phyloP scores from a whole-genome alignment of 2,797 vertebrate genomes.

The Myotis myotis region DNA sequence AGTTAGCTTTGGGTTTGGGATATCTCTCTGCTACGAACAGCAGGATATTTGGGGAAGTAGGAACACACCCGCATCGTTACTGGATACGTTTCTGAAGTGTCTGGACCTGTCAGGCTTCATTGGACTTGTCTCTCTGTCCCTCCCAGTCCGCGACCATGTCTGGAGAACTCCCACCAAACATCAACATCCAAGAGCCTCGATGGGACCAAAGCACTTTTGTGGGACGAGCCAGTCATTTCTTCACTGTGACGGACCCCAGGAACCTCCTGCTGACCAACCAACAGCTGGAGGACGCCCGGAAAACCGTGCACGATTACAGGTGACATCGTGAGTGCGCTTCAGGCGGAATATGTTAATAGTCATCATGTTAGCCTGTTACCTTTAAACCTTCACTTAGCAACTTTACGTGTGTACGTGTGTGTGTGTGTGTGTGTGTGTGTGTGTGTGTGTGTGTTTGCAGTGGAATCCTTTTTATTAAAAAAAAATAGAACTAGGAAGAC shows the following conservation, averaged over 20 bases:
- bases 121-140: not conserved
- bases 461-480: not conserved
- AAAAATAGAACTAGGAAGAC: not conserved
- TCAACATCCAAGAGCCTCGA: conserved; percentile 97
- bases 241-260: conserved; percentile 97
- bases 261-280: conserved; percentile 94
- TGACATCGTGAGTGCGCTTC: conserved; percentile 62
- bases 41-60: not conserved
- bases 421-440: too few species aligned
- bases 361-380: rapidly evolving
- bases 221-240: conserved; percentile 97
- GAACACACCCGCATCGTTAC: not conserved
- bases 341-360: rapidly evolving
- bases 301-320: conserved; percentile 96
- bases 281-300: conserved; percentile 90
- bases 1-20: not conserved
- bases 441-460: not conserved
- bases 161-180: conserved; percentile 90
- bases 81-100: not conserved
- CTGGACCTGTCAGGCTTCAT: not conserved
- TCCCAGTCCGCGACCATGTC: conserved; percentile 88
- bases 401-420: not conserved
- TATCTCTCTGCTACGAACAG: not conserved
- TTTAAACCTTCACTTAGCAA: not conserved
- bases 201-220: conserved; percentile 98